Conservation (phyloP, 1,140 invertebrate genomes). For the Muscidifurax raptorellus region DNA sequence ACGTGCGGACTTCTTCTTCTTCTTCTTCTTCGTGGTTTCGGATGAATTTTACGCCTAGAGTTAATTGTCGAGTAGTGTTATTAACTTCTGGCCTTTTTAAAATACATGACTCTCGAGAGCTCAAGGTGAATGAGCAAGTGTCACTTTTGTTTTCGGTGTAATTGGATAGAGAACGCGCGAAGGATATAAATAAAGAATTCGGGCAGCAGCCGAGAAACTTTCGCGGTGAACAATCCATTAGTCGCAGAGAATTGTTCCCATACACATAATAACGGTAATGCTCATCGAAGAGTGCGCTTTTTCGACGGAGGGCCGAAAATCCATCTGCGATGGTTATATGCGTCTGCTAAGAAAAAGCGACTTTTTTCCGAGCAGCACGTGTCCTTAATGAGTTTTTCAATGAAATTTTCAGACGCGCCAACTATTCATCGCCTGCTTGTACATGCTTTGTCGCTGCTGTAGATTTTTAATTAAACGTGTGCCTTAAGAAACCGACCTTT, state of each 20-base stretch:
- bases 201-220: no score
- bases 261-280: no score
- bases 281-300: not conserved
- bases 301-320: not conserved
- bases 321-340: not conserved
- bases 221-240: no score
- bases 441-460: not conserved
- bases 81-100: not conserved
- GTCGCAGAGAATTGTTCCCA: no score
- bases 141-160: not conserved
- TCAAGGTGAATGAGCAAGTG: no score
- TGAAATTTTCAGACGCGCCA: conserved; percentile 53
- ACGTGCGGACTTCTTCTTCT: not conserved
- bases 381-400: conserved; percentile 57
- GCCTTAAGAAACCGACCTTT: not conserved
- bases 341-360: not conserved
- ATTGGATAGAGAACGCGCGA: not conserved
- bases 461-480: conserved; percentile 51
- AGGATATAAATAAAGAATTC: no score
- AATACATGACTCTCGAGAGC: not conserved
- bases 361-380: not conserved
- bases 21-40: not conserved
- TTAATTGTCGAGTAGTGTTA: not conserved
- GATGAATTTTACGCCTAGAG: not conserved
- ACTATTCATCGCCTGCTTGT: not conserved